phyloP scores from a whole-genome alignment of 2,797 vertebrate species.

The Sebastolobus altivelis region DNA sequence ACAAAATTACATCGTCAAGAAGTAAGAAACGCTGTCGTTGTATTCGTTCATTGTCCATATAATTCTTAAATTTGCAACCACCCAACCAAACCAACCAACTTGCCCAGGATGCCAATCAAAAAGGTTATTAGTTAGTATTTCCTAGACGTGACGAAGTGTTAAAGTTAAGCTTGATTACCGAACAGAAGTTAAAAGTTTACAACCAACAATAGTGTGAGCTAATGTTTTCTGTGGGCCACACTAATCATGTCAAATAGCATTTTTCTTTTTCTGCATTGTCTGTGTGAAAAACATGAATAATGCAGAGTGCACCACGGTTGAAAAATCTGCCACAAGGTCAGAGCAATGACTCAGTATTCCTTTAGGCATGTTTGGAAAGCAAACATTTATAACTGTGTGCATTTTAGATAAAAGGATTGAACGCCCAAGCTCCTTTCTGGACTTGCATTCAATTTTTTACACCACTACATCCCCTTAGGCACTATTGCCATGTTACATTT shows the following conservation, averaged over 20 bases:
- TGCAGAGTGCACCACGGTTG: conserved; percentile 28
- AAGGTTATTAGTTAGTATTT: neutral
- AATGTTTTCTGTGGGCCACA: neutral
- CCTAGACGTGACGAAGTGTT: neutral
- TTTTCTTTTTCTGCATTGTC: conserved; percentile 10
- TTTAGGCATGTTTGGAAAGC: conserved; percentile 48
- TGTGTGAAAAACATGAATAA: conserved; percentile 51
- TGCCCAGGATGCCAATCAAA: neutral
- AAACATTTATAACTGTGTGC: conserved; percentile 38
- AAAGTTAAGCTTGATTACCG: neutral
- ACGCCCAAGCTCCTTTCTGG: neutral
- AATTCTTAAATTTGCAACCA: neutral
- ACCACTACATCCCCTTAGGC: conserved; percentile 12
- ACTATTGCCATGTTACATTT: conserved; percentile 6
- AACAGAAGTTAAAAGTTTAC: neutral
- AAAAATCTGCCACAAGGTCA: conserved; percentile 44
- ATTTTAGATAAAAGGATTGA: conserved; percentile 52
- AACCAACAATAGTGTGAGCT: neutral
- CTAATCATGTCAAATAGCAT: neutral
- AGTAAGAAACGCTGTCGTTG: neutral
- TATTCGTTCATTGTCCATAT: neutral
- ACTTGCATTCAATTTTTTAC: conserved; percentile 26
- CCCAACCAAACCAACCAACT: neutral
- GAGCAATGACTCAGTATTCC: conserved; percentile 48
- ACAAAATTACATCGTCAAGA: conserved; percentile 19